Evolutionary conservation across 2,797 vertebrate species (phyloP).

Genomic region (Tenualosa thibaudeaui): DNA sequence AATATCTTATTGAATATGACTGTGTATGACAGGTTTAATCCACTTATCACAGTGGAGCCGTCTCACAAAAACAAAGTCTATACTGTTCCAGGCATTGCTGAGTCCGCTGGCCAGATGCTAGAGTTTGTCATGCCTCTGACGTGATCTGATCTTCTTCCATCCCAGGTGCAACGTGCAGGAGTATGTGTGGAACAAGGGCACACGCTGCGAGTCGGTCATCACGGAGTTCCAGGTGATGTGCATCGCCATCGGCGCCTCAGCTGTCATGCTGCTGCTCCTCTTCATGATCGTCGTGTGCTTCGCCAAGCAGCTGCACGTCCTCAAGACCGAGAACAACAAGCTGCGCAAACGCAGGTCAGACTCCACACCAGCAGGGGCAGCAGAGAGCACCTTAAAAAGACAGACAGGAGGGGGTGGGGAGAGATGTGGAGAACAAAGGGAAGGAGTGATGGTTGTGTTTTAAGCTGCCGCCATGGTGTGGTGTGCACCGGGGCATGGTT

Average conservation of each 20-base stretch:
- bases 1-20: neutral
- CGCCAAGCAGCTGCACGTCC: slow-evolving; percentile 95
- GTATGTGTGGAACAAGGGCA: slow-evolving; percentile 96
- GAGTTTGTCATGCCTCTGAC: slow-evolving; percentile 30
- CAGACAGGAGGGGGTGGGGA: neutral
- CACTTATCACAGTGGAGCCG: neutral
- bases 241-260: slow-evolving; percentile 86
- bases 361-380: neutral
- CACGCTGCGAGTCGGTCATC: slow-evolving; percentile 90
- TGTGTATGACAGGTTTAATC: no score
- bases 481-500: neutral
- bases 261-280: slow-evolving; percentile 89
- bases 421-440: neutral
- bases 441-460: neutral
- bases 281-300: slow-evolving; percentile 98
- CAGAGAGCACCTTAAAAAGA: neutral
- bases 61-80: neutral
- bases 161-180: slow-evolving; percentile 93
- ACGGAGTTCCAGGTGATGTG: slow-evolving; percentile 98
- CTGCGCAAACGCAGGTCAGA: slow-evolving; percentile 93
- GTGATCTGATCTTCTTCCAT: slow-evolving; percentile 11
- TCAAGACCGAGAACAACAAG: slow-evolving; percentile 95
- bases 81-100: neutral
- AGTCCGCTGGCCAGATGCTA: neutral
- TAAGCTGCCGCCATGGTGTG: neutral